Base-by-base conservation (phyloP, 2,113 vertebrate genomes). In the Fukomys damarensis region DNA sequence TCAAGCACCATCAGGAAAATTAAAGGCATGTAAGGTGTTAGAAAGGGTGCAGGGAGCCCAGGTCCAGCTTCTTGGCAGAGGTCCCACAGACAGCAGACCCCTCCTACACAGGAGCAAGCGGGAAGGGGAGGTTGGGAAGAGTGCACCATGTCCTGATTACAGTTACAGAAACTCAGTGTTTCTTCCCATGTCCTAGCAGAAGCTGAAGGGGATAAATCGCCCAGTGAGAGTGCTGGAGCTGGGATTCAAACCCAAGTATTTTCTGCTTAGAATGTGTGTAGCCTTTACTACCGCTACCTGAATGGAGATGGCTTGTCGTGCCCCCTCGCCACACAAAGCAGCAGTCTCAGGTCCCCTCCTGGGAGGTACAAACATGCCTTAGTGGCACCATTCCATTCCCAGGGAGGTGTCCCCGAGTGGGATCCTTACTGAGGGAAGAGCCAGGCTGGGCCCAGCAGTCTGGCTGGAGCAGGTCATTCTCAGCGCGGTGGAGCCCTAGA, bases 301-400 rank as follows among this genome's bases (percentile, higher is more conserved):
- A 43, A 3, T 19, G 16, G 46, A 68, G 63, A 30, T 58, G 49
- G 83, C 80, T 97, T 95, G 88, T 98, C 94, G 95, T 97, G 97
- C 72, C 96, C 97, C 86, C 96, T 86, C 79, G 97, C 58, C 1
- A 92, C 97, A 95, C 96, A 93, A 97, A 95, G 95, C 56, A 80
- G 89, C 96, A 56, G 77, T 24, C 32, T 54, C 19, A 9, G 49
- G 30, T 95, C 96, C 92, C 97, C 85, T 89, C 93, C 90, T 74
- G 56, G 85, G 49, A 28, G 68, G 35, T 0, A 54, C 7, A 32
- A 30, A 43, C 16, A 3, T 0, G 61, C 52, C 4, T 38, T 43
- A 11, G 61, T 8, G 13, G 10, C 24, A 6, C 41, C 2, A 3
- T 58, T 52, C 30, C 28, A 0, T 58, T 52, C 30, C 28, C 0